Conservation (phyloP, 2,888 invertebrate species). For the Hyposoter didymator region DNA sequence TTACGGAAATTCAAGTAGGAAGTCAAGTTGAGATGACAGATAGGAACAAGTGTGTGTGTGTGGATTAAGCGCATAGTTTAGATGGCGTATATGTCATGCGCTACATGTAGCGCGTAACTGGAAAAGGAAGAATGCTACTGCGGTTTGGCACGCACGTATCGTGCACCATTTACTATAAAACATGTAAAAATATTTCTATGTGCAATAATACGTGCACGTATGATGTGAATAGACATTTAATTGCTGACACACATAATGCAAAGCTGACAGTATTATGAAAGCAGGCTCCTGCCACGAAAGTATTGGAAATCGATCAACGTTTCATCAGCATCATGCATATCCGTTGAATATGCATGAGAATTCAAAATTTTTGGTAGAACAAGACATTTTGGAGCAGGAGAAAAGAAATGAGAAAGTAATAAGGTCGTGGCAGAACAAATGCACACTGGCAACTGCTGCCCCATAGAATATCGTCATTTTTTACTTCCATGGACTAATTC, state of each 20-base stretch:
- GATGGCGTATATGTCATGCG: slow-evolving; percentile 64
- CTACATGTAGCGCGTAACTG: slow-evolving; percentile 80
- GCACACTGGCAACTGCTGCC: slow-evolving; percentile 44
- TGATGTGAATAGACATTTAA: not conserved
- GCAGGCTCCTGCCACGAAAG: not conserved
- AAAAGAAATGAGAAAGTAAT: slow-evolving; percentile 56
- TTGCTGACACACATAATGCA: not conserved
- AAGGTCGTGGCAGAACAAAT: not conserved
- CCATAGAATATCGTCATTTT: slow-evolving; percentile 1
- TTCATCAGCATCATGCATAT: not conserved
- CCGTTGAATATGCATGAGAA: not conserved
- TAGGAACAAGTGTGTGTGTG: slow-evolving; percentile 2
- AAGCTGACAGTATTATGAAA: not conserved
- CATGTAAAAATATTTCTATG: slow-evolving; percentile 54
- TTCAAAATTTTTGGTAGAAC: not conserved
- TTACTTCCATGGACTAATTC: slow-evolving; percentile 21
- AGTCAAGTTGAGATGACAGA: slow-evolving; percentile 16
- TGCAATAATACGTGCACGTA: not conserved
- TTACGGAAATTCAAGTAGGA: slow-evolving; percentile 28
- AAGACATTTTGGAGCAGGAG: not conserved
- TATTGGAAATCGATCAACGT: not conserved
- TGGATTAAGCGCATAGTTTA: slow-evolving; percentile 41
- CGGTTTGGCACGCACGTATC: slow-evolving; percentile 72
- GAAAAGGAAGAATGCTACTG: slow-evolving; percentile 77
- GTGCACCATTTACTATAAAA: slow-evolving; percentile 44